These are phyloP conservation scores for Danionella dracula DNA, from an alignment of 2,797 vertebrate species.

Conservation along the genomic window DNA sequence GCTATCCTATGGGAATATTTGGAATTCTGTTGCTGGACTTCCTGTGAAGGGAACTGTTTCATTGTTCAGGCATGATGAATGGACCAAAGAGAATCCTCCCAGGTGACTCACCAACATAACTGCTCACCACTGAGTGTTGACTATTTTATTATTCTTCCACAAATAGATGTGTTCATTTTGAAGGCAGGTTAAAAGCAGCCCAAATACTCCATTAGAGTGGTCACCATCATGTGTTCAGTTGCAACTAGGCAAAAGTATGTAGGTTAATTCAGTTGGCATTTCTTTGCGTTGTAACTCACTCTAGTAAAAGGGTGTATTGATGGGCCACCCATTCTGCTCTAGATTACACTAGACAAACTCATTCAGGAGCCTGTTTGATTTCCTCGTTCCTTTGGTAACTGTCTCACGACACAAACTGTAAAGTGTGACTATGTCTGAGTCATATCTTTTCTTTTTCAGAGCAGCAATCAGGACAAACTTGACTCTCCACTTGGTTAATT, in stretches of 20 bases:
- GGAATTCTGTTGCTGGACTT: constrained; percentile 50
- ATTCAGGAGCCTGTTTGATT: constrained; percentile 55
- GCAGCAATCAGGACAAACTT: neutral
- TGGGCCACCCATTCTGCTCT: constrained; percentile 35
- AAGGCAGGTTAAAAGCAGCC: neutral
- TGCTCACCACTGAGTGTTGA: neutral
- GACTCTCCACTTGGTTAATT: neutral
- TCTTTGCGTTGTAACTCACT: constrained; percentile 38
- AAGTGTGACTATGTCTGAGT: constrained; percentile 8
- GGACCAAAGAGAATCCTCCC: constrained; percentile 6
- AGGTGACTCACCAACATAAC: neutral
- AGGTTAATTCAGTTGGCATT: neutral
- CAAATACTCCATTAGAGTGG: neutral
- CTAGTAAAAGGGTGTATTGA: constrained; percentile 29
- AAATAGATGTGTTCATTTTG: neutral
- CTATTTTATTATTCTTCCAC: neutral
- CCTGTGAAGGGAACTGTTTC: constrained; percentile 34
- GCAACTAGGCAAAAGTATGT: neutral
- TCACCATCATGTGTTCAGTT: neutral
- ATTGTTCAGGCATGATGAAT: constrained; percentile 1
- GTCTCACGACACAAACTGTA: constrained; percentile 39
- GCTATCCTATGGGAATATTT: constrained; percentile 39
- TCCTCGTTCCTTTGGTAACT: constrained; percentile 49
- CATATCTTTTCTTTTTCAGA: neutral
- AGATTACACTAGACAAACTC: constrained; percentile 44